Evolutionary conservation across 2,888 invertebrate species (phyloP), one percentile per base, ranked within the genome.

Genomic region (Drosophila nr. fundita): DNA sequence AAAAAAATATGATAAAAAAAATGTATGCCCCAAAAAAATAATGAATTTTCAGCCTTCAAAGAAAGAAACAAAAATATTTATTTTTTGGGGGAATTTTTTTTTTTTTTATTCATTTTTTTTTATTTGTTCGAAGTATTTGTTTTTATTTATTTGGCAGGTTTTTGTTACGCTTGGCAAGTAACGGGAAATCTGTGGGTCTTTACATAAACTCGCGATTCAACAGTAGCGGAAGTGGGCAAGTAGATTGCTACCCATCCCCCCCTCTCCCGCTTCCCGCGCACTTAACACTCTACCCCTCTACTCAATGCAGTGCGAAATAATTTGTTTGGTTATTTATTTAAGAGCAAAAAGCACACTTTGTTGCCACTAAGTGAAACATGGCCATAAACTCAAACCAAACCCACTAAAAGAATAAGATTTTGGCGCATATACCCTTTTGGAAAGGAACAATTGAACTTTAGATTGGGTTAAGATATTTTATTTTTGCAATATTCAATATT

Each of bases 181-280:
- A 57, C 27, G 58, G 40, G n/a, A 72, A 85, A 68, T 75, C 50
- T 57, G 65, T 24, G 32, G 42, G 55, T 60, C 78, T 76, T 67
- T 70, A 64, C 78, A 78, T 86, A 86, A 78, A 72, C 78, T 70
- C 68, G 59, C 62, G 50, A 64, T 69, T 57, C 52, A 65, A 42
- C 60, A 32, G 61, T n/a, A 15, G 18, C 21, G 24, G 34, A 13
- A 80, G 48, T 34, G 32, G 38, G 3, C 18, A 29, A 3, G n/a
- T 34, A 8, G 15, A 15, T 8, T 15, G 8, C 24, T 4, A 0
- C 4, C 6, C 8, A 15, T 2, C 15, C 8, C 2, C 0, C 38
- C n/a, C 38, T 0, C 38, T 4, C 0, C 4, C 4, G n/a, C n/a
- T n/a, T n/a, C n/a, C n/a, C 8, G 2, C 8, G 2, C 38, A 18